A percentile compares a stretch with the other conserved stretches of the same genome.
These are phyloP conservation scores for Alces alces DNA, from an alignment of 2,113 vertebrate species.

Conservation along the genomic window DNA sequence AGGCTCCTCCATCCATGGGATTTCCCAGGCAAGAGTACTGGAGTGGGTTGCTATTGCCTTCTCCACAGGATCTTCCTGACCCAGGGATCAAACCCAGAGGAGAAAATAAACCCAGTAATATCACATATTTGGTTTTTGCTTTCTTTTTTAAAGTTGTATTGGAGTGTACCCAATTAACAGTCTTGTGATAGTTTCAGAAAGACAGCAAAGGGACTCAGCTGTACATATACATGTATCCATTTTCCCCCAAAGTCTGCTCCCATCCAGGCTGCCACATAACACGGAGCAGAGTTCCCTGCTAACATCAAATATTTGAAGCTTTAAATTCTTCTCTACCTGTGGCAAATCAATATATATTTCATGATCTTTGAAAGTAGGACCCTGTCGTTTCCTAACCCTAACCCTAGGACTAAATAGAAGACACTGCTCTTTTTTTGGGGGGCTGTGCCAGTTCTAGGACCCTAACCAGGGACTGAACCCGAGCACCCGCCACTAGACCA, in stretches of 20 bases:
- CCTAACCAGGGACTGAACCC: not conserved
- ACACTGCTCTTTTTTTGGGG: not conserved
- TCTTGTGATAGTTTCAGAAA: not conserved
- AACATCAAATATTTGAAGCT: not conserved
- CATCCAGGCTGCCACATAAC: not conserved
- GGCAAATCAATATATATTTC: not conserved
- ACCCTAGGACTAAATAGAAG: not conserved
- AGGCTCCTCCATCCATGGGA: not conserved
- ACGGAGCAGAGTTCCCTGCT: not conserved
- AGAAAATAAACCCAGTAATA: not conserved
- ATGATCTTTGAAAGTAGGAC: not conserved
- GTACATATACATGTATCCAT: not conserved
- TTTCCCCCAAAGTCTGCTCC: not conserved
- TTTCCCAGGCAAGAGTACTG: not conserved
- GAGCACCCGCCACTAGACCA: not conserved
- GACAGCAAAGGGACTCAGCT: not conserved
- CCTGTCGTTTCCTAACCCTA: rapidly evolving
- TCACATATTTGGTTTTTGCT: not conserved
- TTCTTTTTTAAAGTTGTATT: not conserved
- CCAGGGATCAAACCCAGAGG: not conserved
- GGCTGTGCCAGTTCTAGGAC: not conserved
- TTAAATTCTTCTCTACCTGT: not conserved
- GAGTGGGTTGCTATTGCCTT: not conserved
- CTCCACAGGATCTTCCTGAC: not conserved
- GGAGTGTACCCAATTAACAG: not conserved